phyloP scores from a whole-genome alignment of 2,797 vertebrate genomes.

The Chrysocyon brachyurus region DNA sequence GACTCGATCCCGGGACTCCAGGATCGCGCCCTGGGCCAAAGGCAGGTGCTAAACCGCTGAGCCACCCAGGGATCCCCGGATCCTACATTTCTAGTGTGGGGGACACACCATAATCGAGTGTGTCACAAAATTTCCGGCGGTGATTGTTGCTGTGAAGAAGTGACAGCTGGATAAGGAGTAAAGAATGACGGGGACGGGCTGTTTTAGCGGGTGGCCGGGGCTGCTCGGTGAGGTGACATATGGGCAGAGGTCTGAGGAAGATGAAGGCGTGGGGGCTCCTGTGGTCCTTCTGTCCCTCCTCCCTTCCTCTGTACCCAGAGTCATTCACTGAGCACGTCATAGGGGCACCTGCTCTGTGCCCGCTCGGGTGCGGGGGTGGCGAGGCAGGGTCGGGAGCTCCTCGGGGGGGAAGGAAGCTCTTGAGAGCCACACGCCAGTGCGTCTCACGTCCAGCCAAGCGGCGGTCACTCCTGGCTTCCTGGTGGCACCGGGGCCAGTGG shows the following conservation, averaged over 20 bases:
- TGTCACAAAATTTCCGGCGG: not conserved
- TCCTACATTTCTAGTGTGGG: too few relatives aligned
- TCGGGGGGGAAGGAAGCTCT: not conserved
- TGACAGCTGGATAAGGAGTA: too few relatives aligned
- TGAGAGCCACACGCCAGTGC: fast-evolving
- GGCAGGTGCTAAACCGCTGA: too few relatives aligned
- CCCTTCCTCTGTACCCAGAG: fast-evolving
- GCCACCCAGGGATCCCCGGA: too few relatives aligned
- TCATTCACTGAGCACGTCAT: fast-evolving
- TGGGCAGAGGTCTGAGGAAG: not conserved
- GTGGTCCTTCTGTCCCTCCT: not conserved
- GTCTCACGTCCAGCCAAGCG: fast-evolving
- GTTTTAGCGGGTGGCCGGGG: not conserved
- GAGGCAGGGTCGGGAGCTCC: not conserved
- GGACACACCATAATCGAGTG: not conserved
- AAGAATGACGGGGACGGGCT: fast-evolving
- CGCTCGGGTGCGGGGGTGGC: fast-evolving
- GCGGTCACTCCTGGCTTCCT: not conserved
- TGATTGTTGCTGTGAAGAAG: not conserved
- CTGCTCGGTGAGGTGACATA: not conserved
- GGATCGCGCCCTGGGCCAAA: too few relatives aligned
- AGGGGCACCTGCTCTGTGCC: not conserved
- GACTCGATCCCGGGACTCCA: too few relatives aligned
- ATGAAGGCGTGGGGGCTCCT: not conserved
- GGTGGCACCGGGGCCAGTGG: not conserved